Evolutionary conservation across 2,113 vertebrate genomes (phyloP).

Genomic region (Delphinapterus leucas): DNA sequence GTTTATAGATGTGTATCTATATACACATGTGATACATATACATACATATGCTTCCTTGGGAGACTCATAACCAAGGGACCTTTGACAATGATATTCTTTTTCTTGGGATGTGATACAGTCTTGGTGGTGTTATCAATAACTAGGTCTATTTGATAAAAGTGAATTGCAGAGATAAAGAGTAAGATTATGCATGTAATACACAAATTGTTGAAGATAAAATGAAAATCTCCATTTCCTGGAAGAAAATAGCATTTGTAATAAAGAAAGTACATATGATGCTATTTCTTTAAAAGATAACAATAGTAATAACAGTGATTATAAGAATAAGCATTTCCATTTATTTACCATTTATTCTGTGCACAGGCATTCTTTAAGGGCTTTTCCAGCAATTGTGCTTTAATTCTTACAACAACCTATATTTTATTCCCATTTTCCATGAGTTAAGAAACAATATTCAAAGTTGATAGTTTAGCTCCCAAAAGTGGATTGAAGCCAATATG

Average conservation of each 20-base stretch:
- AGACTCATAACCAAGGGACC: neutral
- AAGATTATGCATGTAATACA: neutral
- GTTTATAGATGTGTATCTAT: neutral
- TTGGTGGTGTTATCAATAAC: neutral
- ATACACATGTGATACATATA: neutral
- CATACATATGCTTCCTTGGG: neutral
- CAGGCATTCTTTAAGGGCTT: neutral
- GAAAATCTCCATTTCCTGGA: neutral
- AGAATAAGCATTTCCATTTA: neutral
- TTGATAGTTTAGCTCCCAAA: neutral
- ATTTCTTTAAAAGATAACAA: neutral
- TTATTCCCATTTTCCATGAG: neutral
- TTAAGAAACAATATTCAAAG: neutral
- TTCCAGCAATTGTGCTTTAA: neutral
- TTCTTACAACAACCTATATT: neutral
- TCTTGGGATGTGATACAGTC: neutral
- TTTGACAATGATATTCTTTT: neutral
- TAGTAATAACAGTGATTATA: neutral
- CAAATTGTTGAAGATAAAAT: neutral
- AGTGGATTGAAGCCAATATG: neutral
- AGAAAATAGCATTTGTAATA: neutral
- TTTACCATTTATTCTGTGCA: neutral
- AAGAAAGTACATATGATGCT: neutral
- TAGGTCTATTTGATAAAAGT: neutral
- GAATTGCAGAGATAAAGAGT: neutral